Base-by-base conservation (phyloP, 2,113 vertebrate species). In the Hippoglossus stenolepis region DNA sequence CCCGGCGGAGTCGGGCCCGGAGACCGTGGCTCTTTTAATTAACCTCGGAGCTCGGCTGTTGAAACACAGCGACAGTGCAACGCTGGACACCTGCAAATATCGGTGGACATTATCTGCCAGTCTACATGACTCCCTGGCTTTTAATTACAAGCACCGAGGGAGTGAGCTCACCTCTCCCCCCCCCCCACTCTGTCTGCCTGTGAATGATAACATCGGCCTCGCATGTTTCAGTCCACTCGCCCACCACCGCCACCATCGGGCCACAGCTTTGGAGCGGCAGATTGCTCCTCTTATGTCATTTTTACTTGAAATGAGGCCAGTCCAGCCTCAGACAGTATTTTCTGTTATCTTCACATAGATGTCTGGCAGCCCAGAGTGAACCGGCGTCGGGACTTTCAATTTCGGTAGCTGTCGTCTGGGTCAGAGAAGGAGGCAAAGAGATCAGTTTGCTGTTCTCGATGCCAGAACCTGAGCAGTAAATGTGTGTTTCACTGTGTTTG, bases 1-100 rank as follows among this genome's bases (percentile, higher is more conserved):
- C 62, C 70, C 26, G 20, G 53, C 58, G 43, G 74, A 59, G 69
- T 56, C 26, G 40, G 80, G 17, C 73, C 71, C 31, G 65, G 79
- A 87, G 78, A 83, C 23, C 20, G 76, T 23, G 77, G 63, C 85
- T 89, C 86, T 83, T 78, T 92, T 93, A 93, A 93, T 94, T 92
- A 93, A 92, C 92, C 90, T 86, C 45, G 49, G 72, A 65, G 88
- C 31, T 31, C 31, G 31, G 31, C 31, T 31, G 31, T 7, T 31
- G 31, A 31, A 31, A 31, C 31, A 31, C 31, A 31, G 31, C 6
- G 31, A 88, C 84, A 73, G 84, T 38, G 63, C 57, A 70, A 57
- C 23, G 35, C 75, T 28, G 79, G 76, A 43, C 74, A 70, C 86
- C 77, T 62, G 68, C 73, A 75, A 85, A 70, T 85, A 84, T 67